These are phyloP conservation scores for Drepanosiphum platanoidis DNA, from an alignment of 2,888 invertebrate genomes.

Conservation along the genomic window DNA sequence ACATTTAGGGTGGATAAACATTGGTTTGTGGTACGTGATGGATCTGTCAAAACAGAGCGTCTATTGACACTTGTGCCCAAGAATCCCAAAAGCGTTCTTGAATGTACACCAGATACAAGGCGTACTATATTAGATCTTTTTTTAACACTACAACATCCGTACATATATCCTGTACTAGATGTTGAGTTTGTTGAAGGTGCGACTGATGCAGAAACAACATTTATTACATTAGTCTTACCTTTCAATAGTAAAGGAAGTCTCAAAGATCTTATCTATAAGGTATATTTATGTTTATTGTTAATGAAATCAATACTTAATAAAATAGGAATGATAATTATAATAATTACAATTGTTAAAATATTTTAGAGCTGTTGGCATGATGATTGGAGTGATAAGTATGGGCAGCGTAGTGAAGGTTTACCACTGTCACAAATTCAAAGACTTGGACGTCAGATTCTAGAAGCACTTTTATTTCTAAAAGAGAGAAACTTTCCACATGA, in stretches of 20 bases:
- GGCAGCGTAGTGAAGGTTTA: slow-evolving; percentile 75
- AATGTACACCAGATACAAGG: slow-evolving; percentile 75
- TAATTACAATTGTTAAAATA: slow-evolving; percentile 16
- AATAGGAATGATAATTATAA: background rate
- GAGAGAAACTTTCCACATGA: slow-evolving; percentile 89
- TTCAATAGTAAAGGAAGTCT: slow-evolving; percentile 86
- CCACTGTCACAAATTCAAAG: slow-evolving; percentile 84
- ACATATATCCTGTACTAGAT: slow-evolving; percentile 89
- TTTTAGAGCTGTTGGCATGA: slow-evolving; percentile 82
- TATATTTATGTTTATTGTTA: slow-evolving; percentile 67
- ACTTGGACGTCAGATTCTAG: slow-evolving; percentile 86
- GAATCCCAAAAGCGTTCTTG: slow-evolving; percentile 74
- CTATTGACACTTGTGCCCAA: slow-evolving; percentile 76
- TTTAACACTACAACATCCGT: slow-evolving; percentile 88
- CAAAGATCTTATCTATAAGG: slow-evolving; percentile 90
- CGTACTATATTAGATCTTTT: slow-evolving; percentile 82
- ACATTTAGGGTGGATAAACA: slow-evolving; percentile 86
- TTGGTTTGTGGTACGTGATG: slow-evolving; percentile 91
- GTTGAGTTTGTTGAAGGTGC: slow-evolving; percentile 74
- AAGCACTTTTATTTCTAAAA: slow-evolving; percentile 84
- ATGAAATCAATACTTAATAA: background rate
- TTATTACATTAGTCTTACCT: slow-evolving; percentile 82
- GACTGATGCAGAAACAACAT: slow-evolving; percentile 68
- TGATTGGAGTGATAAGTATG: slow-evolving; percentile 81
- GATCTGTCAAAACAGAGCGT: slow-evolving; percentile 80